Percentiles rank a stretch among this genome's conserved stretches.
phyloP scores from a whole-genome alignment of 2,113 vertebrate species.

The Halichoeres trimaculatus region DNA sequence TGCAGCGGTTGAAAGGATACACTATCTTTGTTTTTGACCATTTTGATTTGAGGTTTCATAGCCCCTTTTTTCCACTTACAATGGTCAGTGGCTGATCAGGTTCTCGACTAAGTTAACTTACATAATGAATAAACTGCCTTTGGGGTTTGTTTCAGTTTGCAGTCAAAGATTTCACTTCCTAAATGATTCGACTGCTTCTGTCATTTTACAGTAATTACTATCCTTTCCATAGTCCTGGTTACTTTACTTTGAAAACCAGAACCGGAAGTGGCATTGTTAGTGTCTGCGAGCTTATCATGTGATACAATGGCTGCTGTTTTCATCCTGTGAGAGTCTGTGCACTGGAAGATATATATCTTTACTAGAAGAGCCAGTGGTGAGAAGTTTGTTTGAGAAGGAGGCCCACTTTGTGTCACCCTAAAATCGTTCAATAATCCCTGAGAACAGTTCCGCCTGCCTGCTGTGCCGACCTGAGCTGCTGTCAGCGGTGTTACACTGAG shows the following conservation, averaged over 20 bases:
- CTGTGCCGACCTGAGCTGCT: neutral
- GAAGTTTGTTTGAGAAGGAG: neutral
- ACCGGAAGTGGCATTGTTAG: neutral
- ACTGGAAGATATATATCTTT: fast-evolving
- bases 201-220: neutral
- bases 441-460: neutral
- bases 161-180: no score
- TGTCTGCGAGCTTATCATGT: neutral
- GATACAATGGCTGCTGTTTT: neutral
- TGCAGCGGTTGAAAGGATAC: no score
- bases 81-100: no score
- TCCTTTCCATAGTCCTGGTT: no score
- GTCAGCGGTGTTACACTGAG: neutral
- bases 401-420: neutral
- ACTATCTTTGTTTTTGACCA: no score
- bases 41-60: no score
- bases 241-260: slow-evolving; percentile 41
- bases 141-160: no score
- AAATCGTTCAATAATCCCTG: neutral
- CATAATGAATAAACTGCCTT: no score
- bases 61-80: no score
- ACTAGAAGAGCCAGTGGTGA: neutral
- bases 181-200: no score
- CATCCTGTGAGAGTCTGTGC: neutral
- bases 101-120: no score